A percentile compares a stretch with the other conserved stretches of the same genome.
Conservation (phyloP, 2,113 vertebrate genomes). For the Taxidea taxus region DNA sequence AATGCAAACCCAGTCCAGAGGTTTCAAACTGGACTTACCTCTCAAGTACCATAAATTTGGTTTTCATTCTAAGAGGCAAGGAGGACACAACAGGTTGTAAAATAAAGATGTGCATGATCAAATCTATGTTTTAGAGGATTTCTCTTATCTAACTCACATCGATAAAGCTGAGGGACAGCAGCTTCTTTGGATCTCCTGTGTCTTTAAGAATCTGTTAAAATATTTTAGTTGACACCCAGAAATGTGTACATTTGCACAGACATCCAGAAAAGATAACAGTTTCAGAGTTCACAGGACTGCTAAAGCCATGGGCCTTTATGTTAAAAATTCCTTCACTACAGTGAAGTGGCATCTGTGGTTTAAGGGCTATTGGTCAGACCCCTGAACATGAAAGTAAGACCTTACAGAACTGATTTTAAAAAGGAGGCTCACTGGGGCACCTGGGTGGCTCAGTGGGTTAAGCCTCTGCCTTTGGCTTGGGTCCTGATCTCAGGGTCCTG, state of each 20-base stretch:
- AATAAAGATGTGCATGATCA: neutral
- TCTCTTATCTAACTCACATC: neutral
- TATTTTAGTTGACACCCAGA: neutral
- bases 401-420: neutral
- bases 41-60: neutral
- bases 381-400: neutral
- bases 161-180: neutral
- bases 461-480: too few relatives aligned
- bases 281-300: neutral
- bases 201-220: neutral
- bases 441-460: too few relatives aligned
- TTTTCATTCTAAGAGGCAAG: neutral
- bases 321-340: neutral
- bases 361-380: neutral
- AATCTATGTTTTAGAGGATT: neutral
- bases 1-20: neutral
- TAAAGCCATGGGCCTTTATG: neutral
- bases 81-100: neutral
- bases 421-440: fast-evolving
- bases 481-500: too few relatives aligned
- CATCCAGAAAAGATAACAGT: neutral
- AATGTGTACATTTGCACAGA: neutral
- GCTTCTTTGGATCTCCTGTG: neutral
- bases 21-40: neutral
- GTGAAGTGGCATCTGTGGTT: neutral